These are phyloP conservation scores for Telmatochromis bifrenatus DNA, from an alignment of 2,113 vertebrate species.

Conservation along the genomic window DNA sequence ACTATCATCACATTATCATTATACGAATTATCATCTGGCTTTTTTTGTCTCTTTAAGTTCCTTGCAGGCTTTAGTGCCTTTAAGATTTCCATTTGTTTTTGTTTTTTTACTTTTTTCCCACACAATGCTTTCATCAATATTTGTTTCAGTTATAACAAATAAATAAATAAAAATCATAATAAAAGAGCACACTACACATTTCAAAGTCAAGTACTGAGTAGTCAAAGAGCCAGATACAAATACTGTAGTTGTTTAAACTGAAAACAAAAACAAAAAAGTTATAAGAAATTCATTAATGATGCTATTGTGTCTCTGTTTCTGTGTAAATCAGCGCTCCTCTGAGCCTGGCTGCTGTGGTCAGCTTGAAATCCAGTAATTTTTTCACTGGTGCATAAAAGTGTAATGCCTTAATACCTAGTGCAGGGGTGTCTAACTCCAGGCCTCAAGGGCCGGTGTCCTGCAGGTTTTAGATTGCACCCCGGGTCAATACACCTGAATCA, in stretches of 20 bases:
- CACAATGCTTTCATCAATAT: not conserved
- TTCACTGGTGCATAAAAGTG: not conserved
- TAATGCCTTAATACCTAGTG: not conserved
- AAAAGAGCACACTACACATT: not conserved
- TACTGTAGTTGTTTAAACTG: not conserved
- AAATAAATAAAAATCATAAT: not conserved
- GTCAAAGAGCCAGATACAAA: not conserved
- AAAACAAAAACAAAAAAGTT: not conserved
- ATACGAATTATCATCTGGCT: too few species aligned
- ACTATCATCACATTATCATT: too few species aligned
- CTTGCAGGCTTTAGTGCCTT: too few species aligned
- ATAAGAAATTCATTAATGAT: not conserved
- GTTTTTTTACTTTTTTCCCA: too few species aligned
- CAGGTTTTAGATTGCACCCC: fast-evolving
- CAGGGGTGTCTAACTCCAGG: not conserved
- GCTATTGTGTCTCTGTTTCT: not conserved
- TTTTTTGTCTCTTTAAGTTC: too few species aligned
- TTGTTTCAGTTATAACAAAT: not conserved
- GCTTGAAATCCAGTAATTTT: not conserved
- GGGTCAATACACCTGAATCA: not conserved
- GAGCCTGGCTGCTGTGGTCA: not conserved
- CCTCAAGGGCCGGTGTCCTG: not conserved
- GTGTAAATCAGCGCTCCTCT: not conserved
- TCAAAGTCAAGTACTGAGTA: not conserved
- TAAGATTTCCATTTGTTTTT: too few species aligned